A percentile compares a stretch with the other conserved stretches of the same genome.
Conservation (phyloP, 2,113 vertebrate genomes). For the Aptenodytes forsteri region DNA sequence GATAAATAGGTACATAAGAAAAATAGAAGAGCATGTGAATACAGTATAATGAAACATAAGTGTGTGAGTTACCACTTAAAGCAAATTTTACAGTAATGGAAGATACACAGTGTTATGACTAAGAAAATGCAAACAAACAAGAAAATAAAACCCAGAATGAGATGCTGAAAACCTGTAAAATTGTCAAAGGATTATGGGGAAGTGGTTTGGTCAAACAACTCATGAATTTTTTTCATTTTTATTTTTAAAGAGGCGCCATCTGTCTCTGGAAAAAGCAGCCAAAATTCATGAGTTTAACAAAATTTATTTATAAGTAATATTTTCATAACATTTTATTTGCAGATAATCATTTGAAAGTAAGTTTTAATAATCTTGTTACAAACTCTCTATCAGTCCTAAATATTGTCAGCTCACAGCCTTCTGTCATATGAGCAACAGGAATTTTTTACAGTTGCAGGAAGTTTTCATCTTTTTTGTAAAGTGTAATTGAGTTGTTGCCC, state of each 20-base stretch:
- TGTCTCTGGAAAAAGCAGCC: background rate
- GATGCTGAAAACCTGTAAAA: background rate
- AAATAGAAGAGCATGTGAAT: background rate
- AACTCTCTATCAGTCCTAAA: background rate
- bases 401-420: background rate
- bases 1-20: background rate
- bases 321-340: background rate
- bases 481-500: background rate
- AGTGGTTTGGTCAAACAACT: background rate
- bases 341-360: background rate
- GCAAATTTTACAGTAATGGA: background rate
- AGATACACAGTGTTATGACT: background rate
- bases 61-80: background rate
- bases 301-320: background rate
- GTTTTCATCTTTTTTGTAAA: background rate
- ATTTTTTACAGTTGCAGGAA: background rate
- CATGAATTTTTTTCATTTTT: background rate
- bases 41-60: background rate
- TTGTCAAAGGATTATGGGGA: background rate
- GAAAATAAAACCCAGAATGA: background rate
- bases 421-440: background rate
- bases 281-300: background rate
- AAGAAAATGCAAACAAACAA: background rate
- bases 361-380: background rate
- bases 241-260: background rate